Evolutionary conservation across 1,140 invertebrate species (phyloP), one percentile per base, ranked within the genome.

Genomic region (Drosophila aff.): DNA sequence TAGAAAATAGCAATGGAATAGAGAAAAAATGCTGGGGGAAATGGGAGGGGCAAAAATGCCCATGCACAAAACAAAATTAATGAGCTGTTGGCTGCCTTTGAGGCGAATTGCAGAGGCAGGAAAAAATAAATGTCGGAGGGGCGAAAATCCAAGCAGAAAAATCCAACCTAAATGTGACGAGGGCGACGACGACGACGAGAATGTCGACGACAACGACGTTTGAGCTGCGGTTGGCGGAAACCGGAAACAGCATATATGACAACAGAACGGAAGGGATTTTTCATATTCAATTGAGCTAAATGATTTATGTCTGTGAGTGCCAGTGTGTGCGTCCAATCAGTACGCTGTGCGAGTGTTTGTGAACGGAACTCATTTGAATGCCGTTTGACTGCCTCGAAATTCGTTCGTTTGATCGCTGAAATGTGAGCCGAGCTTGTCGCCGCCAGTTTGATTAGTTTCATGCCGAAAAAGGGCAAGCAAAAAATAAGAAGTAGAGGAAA

Each of bases 181-280:
- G 55, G 55, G 36, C 49, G 50, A 62, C 58, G 46, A 55, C 49
- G 53, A 74, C 60, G 66, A 23, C 49, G 53, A 74, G 46, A 49
- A 49, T 26, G 46, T 49, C 63, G 71, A 23, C 52, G 50, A 66
- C 59, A 47, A 63, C 60, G 59, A 74, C 71, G 71, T 61, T 84
- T 90, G 85, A 90, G 84, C 62, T 85, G 79, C 53, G 84, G 65
- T 80, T 81, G 63, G 67, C 89, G 89, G 89, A 91, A 89, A 71
- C 89, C 89, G 89, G 89, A 91, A 91, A 91, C 89, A 91, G 89
- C 89, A 91, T 91, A 91, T 91, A 91, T 91, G 89, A 91, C 89
- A 91, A 89, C 81, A 63, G 80, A 91, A 86, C 89, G 89, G 89
- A 91, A 87, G 79, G 87, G 83, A 91, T 91, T 91, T 87, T 82